Percentiles rank a stretch among this genome's conserved stretches.
Conservation (phyloP, 2,888 invertebrate genomes). For the Xestia c-nigrum region DNA sequence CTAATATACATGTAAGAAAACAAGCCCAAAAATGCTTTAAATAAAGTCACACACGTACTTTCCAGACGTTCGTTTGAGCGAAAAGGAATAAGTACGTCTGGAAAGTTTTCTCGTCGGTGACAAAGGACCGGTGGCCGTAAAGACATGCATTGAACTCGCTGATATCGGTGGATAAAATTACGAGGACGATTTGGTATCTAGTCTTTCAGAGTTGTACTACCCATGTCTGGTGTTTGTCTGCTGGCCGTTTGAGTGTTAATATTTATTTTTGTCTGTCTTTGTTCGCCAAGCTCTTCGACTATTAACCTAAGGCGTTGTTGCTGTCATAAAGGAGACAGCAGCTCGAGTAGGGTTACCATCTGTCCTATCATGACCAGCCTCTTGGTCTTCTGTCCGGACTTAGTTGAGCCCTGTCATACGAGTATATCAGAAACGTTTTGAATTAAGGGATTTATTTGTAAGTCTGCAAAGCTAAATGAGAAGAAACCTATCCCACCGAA, state of each 20-base stretch:
- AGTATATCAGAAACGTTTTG: background rate
- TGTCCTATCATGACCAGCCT: background rate
- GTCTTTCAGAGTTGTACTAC: background rate
- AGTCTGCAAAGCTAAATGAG: background rate
- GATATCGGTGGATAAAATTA: constrained; percentile 20
- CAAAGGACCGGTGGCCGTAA: constrained; percentile 30
- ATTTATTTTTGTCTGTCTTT: background rate
- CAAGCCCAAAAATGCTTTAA: constrained; percentile 12
- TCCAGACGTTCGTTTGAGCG: constrained; percentile 18
- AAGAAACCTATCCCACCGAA: background rate
- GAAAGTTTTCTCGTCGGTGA: constrained; percentile 53
- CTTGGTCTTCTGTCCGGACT: background rate
- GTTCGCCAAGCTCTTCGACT: background rate
- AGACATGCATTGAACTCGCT: constrained; percentile 45
- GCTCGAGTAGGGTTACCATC: background rate
- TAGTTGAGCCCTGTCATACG: background rate
- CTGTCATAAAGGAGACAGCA: background rate
- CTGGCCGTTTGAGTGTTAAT: background rate
- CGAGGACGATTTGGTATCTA: constrained; percentile 1
- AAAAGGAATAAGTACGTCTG: constrained; percentile 42
- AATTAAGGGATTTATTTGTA: background rate
- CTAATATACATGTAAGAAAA: background rate
- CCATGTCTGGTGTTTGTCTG: background rate
- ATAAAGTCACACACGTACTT: constrained; percentile 3
- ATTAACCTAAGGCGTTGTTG: background rate